Base-by-base conservation (phyloP, 2,888 invertebrate species). In the Oconnorella tubifera region DNA sequence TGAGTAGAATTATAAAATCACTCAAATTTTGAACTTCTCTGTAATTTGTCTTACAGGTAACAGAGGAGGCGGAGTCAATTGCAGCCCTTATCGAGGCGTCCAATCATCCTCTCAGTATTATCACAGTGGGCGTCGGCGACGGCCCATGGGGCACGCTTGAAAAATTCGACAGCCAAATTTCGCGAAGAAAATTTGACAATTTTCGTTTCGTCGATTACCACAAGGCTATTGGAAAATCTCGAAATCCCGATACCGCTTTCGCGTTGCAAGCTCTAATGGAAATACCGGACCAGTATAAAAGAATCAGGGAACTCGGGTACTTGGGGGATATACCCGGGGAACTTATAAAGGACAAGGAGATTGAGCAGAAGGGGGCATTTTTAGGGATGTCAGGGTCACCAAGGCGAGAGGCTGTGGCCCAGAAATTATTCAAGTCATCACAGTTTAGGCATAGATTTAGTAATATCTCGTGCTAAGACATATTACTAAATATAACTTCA, bases 161-260 rank as follows among this genome's bases (percentile, higher is more conserved):
- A 32, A 75, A 78, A 29, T 84, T 84, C 69, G 84, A 85, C 72
- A 81, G 84, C 68, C 77, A 80, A 2, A 73, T 85, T n/a, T 83
- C 84, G 0, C 81, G 82, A 67, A 72, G 84, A 32, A 77, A 80
- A 49, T 85, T 84, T 77, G 85, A 85, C 74, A 85, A 85, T 71
- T 85, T 85, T 76, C 84, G 84, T 68, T 85, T 85, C 72, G 84
- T 85, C 49, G 82, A 84, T 68, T 84, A 82, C 72, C 83, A 84
- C 72, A 76, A 78, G 57, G 78, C 82, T 28, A 76, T 74, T 0
- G 55, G 50, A 27, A 74, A 74, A 50, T 73, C 76, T 40, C 78
- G 78, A 58, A 74, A 76, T 65, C 78, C 79, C 2, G 79, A 80
- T 33, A 72, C 77, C 32, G 73, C 81, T 2, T 83, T 85, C 70